Conservation (phyloP, 2,113 vertebrate genomes). For the Platycercus adscitus region DNA sequence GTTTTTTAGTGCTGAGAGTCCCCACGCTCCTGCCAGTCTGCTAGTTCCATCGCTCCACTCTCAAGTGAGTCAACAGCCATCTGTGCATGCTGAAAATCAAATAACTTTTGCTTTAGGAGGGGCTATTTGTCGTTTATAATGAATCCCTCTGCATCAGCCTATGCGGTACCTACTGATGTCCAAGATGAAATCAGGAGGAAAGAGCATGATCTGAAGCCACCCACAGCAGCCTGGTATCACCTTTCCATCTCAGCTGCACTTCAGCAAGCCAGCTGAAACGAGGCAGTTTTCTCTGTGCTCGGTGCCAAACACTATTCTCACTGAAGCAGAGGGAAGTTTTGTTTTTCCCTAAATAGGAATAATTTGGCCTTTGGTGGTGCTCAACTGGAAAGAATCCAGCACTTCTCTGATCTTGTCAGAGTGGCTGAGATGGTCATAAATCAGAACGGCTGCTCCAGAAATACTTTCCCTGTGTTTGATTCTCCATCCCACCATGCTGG, state of each 20-base stretch:
- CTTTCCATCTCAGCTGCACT: constrained; percentile 36
- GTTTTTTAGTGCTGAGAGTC: background rate
- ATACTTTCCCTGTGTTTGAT: constrained; percentile 50
- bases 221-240: constrained; percentile 56
- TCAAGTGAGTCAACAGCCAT: constrained; percentile 62
- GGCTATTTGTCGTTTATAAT: constrained; percentile 33
- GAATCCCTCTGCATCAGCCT: constrained; percentile 35
- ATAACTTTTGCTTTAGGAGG: constrained; percentile 25
- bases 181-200: constrained; percentile 42
- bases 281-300: constrained; percentile 33
- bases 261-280: constrained; percentile 13
- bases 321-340: constrained; percentile 59
- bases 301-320: constrained; percentile 43
- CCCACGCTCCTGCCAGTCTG: constrained; percentile 21
- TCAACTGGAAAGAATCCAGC: constrained; percentile 57
- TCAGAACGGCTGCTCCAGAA: constrained; percentile 47
- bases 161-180: constrained; percentile 37
- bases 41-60: constrained; percentile 9
- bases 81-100: constrained; percentile 55
- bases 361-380: constrained; percentile 53
- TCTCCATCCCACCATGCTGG: constrained; percentile 36
- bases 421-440: constrained; percentile 44
- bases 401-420: constrained; percentile 51
- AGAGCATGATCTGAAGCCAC: constrained; percentile 44
- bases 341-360: constrained; percentile 71